Conservation (phyloP, 1,140 invertebrate genomes). For the Brevipalpus yothersi region DNA sequence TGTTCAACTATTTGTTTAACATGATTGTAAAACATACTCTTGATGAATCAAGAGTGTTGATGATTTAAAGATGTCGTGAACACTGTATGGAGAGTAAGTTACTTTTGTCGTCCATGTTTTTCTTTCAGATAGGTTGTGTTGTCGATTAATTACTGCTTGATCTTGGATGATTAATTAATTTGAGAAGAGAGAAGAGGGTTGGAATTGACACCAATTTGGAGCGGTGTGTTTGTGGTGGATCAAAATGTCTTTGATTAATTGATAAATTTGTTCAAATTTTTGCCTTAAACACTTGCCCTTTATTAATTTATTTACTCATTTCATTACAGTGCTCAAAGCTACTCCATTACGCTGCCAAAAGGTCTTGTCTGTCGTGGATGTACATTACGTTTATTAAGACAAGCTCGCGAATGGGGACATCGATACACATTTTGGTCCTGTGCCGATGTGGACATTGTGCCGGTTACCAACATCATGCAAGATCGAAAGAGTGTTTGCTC, state of each 20-base stretch:
- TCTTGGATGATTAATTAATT: no score
- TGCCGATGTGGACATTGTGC: conserved; percentile 64
- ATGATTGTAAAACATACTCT: no score
- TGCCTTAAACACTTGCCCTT: background rate
- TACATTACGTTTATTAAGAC: conserved; percentile 55
- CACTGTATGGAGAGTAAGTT: no score
- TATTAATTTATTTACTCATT: background rate
- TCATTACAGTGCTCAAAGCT: conserved; percentile 43
- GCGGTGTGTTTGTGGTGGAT: no score
- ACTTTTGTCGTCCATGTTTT: no score
- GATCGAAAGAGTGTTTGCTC: conserved; percentile 53
- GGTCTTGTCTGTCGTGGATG: conserved; percentile 68
- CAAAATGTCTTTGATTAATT: background rate
- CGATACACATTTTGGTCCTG: conserved; percentile 80
- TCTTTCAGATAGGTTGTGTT: no score
- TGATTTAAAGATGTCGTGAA: no score
- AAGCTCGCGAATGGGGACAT: conserved; percentile 63
- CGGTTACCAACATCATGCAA: conserved; percentile 23
- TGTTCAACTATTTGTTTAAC: no score
- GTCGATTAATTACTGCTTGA: no score
- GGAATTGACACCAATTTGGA: no score
- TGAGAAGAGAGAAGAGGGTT: no score
- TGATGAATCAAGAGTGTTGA: no score
- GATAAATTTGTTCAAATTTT: background rate
- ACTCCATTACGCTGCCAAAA: conserved; percentile 45